Evolutionary conservation across 2,113 vertebrate genomes (phyloP).

Genomic region (Corythoichthys intestinalis): DNA sequence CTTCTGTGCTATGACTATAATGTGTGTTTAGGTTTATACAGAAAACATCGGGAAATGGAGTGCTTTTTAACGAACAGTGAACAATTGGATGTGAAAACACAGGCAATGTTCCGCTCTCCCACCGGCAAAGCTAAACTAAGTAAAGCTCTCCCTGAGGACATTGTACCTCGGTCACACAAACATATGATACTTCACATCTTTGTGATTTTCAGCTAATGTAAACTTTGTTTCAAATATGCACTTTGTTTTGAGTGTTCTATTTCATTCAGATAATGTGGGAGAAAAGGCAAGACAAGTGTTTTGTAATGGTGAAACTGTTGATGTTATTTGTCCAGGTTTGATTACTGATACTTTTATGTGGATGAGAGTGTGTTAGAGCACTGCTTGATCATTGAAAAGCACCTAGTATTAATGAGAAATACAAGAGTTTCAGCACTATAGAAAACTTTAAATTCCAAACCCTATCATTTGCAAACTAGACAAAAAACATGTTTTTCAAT

Average conservation of each 20-base stretch:
- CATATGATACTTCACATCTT: slow-evolving; percentile 23
- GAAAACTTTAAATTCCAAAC: no score
- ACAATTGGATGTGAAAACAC: slow-evolving; percentile 64
- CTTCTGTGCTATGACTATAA: slow-evolving; percentile 39
- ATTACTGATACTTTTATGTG: slow-evolving; percentile 25
- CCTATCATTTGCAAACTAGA: no score
- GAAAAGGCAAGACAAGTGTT: slow-evolving; percentile 60
- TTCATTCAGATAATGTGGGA: slow-evolving; percentile 56
- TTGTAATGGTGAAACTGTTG: slow-evolving; percentile 47
- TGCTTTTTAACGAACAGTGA: slow-evolving; percentile 34
- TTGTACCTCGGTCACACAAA: slow-evolving; percentile 46
- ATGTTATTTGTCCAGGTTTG: slow-evolving; percentile 39
- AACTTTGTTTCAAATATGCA: slow-evolving; percentile 15
- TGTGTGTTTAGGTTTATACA: slow-evolving; percentile 50
- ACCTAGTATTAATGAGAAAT: background rate
- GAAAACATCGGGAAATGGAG: slow-evolving; percentile 46
- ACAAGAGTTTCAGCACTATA: no score
- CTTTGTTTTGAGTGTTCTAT: slow-evolving; percentile 46
- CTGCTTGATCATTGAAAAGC: slow-evolving; percentile 34
- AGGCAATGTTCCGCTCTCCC: slow-evolving; percentile 41
- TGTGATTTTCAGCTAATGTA: slow-evolving; percentile 20
- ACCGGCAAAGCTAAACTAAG: slow-evolving; percentile 35
- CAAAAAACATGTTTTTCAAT: no score
- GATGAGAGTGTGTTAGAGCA: slow-evolving; percentile 17
- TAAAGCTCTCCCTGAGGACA: slow-evolving; percentile 42